phyloP scores from a whole-genome alignment of 2,797 vertebrate species.

The Lycodopsis pacificus region DNA sequence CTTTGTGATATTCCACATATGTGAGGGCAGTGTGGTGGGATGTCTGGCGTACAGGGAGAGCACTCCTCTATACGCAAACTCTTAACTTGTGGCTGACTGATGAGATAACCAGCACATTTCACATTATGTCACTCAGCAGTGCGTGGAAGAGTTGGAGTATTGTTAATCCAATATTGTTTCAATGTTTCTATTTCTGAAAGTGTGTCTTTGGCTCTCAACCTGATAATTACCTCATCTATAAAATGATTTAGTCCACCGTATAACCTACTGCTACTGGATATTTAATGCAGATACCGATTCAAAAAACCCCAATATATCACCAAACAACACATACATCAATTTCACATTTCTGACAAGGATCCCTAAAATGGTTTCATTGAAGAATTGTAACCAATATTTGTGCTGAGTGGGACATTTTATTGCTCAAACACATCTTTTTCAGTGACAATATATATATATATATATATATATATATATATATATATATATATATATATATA shows the following conservation, averaged over 20 bases:
- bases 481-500: too few relatives aligned
- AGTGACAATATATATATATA: not conserved
- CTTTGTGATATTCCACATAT: constrained; percentile 78
- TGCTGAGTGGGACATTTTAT: not conserved
- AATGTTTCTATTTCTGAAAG: not conserved
- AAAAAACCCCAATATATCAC: not conserved
- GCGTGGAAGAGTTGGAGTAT: constrained; percentile 25
- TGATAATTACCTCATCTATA: not conserved
- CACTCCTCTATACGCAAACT: constrained; percentile 37
- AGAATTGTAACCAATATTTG: not conserved
- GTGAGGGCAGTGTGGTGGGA: constrained; percentile 52
- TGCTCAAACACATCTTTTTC: not conserved
- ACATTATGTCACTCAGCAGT: constrained; percentile 47
- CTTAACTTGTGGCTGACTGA: constrained; percentile 55
- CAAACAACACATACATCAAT: not conserved
- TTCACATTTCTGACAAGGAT: not conserved
- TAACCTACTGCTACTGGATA: too few relatives aligned
- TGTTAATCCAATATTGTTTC: constrained; percentile 25
- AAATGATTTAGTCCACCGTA: not conserved
- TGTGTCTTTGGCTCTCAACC: not conserved
- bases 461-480: not conserved
- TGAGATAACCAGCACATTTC: constrained; percentile 56
- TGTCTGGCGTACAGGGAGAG: constrained; percentile 55
- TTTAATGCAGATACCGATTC: not conserved
- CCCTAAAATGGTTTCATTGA: not conserved